Conservation (phyloP, 2,797 vertebrate species). For the Mycteria americana region DNA sequence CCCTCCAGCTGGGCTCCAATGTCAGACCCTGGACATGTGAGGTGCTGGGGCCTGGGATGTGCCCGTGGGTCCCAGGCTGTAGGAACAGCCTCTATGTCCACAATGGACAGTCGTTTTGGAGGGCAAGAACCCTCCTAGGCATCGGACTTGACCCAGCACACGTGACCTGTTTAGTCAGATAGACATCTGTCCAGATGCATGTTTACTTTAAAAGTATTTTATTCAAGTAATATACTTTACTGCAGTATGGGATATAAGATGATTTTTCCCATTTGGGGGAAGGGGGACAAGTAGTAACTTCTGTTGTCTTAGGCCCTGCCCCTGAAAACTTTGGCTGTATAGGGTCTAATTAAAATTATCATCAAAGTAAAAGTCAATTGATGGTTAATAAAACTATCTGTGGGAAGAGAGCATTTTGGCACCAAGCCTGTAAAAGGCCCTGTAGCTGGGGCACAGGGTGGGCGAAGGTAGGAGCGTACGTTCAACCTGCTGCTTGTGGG, state of each 20-base stretch:
- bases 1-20: neutral
- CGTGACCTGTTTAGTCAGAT: neutral
- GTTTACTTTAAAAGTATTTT: neutral
- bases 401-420: neutral
- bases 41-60: neutral
- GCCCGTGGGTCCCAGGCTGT: neutral
- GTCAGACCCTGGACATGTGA: neutral
- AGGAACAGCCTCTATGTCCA: neutral
- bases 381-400: neutral
- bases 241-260: neutral
- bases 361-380: neutral
- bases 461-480: accelerated
- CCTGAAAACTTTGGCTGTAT: neutral
- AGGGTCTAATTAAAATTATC: neutral
- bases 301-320: neutral
- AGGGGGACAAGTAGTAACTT: neutral
- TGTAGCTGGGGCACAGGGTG: accelerated
- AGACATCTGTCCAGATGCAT: no score
- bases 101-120: neutral
- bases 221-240: neutral
- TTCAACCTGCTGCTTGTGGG: accelerated
- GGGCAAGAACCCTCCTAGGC: neutral
- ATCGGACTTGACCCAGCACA: neutral
- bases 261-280: neutral
- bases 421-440: neutral